These are phyloP conservation scores for Acronicta aceris DNA, from an alignment of 2,888 invertebrate species.

Conservation along the genomic window DNA sequence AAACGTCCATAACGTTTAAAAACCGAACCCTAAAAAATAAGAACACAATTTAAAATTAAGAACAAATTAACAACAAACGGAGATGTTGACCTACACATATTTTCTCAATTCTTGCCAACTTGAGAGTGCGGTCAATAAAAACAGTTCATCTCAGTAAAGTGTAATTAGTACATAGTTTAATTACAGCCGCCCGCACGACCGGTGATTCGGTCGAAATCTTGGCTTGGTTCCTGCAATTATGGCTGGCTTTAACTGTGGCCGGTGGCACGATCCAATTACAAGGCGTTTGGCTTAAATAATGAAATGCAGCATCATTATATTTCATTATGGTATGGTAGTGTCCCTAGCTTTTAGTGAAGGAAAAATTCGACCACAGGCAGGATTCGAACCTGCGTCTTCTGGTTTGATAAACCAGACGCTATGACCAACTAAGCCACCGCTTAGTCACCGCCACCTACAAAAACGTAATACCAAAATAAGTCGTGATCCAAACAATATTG, in stretches of 20 bases:
- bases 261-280: conserved; percentile 80
- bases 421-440: too few relatives aligned
- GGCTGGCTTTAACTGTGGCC: conserved; percentile 76
- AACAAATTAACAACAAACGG: not conserved
- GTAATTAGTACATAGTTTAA: conserved; percentile 86
- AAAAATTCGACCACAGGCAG: too few relatives aligned
- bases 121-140: conserved; percentile 67
- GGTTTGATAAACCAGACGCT: too few relatives aligned
- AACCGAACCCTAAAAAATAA: too few relatives aligned
- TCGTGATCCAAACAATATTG: too few relatives aligned
- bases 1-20: too few relatives aligned
- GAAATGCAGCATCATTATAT: conserved; percentile 22
- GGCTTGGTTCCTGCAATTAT: conserved; percentile 83
- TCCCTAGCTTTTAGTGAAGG: too few relatives aligned
- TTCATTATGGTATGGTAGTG: not conserved
- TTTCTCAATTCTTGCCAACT: conserved; percentile 15
- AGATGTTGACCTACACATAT: not conserved
- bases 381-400: too few relatives aligned
- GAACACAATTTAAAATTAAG: not conserved
- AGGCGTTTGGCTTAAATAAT: conserved; percentile 57
- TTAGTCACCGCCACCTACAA: too few relatives aligned
- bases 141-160: conserved; percentile 76
- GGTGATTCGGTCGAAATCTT: conserved; percentile 80
- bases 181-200: conserved; percentile 69
- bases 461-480: too few relatives aligned